phyloP scores from a whole-genome alignment of 2,888 invertebrate genomes.

The Protonemura montana region DNA sequence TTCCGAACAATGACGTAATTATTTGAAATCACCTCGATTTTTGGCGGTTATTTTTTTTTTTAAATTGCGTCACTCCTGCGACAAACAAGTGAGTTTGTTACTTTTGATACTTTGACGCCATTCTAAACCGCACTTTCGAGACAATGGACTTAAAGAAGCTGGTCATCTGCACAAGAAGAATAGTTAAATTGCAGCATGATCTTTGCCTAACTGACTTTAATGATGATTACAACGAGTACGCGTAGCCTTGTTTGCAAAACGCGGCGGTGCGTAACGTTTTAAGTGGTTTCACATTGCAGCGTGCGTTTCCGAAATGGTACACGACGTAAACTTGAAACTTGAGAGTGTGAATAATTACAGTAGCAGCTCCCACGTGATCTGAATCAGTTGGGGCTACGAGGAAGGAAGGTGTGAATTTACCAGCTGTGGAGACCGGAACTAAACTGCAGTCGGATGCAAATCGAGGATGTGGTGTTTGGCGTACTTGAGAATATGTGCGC shows the following conservation, averaged over 20 bases:
- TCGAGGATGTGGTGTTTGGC: neutral
- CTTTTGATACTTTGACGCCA: neutral
- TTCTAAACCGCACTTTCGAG: neutral
- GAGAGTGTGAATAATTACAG: neutral
- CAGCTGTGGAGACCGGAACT: neutral
- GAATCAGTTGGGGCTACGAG: neutral
- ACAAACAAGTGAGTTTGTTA: too few species aligned
- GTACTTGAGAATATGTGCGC: neutral
- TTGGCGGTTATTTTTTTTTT: neutral
- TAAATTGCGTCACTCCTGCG: too few species aligned
- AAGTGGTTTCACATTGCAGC: neutral
- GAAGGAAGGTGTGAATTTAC: too few species aligned
- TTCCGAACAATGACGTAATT: slow-evolving; percentile 13
- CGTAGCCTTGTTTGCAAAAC: neutral
- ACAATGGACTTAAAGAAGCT: neutral
- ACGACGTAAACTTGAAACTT: neutral
- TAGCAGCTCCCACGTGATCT: neutral
- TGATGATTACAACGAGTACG: neutral
- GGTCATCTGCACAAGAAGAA: neutral
- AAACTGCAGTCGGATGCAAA: neutral
- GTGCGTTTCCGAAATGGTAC: neutral
- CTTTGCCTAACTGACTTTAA: neutral
- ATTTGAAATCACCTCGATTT: slow-evolving; percentile 22
- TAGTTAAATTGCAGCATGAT: neutral
- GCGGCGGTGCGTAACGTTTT: neutral